These are phyloP conservation scores for Stercorarius parasiticus DNA, from an alignment of 2,113 vertebrate genomes.

Conservation along the genomic window DNA sequence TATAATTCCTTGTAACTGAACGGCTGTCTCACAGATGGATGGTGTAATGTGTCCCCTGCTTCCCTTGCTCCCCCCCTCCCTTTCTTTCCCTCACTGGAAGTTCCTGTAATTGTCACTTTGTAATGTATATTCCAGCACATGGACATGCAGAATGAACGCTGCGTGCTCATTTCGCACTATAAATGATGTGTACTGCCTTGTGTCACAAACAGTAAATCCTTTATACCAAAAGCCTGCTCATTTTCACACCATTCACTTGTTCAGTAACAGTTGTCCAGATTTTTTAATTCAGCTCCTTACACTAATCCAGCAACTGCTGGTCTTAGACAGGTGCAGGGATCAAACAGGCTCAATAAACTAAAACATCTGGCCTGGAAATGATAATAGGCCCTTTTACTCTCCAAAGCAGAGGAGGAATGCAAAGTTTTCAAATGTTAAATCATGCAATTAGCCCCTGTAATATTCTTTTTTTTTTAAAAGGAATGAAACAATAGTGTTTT, in stretches of 20 bases:
- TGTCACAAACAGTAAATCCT: slow-evolving; percentile 82
- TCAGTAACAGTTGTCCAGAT: slow-evolving; percentile 83
- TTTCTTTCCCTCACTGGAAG: slow-evolving; percentile 59
- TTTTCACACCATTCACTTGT: slow-evolving; percentile 84
- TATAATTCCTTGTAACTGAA: slow-evolving; percentile 77
- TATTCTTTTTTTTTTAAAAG: not conserved
- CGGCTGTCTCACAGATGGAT: slow-evolving; percentile 82
- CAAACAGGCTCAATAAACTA: slow-evolving; percentile 81
- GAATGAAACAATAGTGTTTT: slow-evolving; percentile 5
- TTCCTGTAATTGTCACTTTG: slow-evolving; percentile 72
- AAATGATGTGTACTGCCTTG: slow-evolving; percentile 75
- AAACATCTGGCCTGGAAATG: slow-evolving; percentile 84
- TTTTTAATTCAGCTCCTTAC: slow-evolving; percentile 79
- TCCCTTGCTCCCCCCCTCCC: slow-evolving; percentile 5
- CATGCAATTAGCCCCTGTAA: slow-evolving; percentile 67
- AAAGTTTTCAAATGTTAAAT: slow-evolving; percentile 77
- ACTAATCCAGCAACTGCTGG: slow-evolving; percentile 85
- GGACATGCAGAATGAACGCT: slow-evolving; percentile 54
- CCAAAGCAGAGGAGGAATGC: slow-evolving; percentile 69
- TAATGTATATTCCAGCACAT: slow-evolving; percentile 72
- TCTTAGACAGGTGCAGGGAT: slow-evolving; percentile 84
- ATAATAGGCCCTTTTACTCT: slow-evolving; percentile 81
- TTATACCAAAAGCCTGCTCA: slow-evolving; percentile 79
- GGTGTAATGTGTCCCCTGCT: slow-evolving; percentile 71
- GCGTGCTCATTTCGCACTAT: slow-evolving; percentile 53